Evolutionary conservation across 2,888 invertebrate species (phyloP).

Genomic region (Troilus luridus): DNA sequence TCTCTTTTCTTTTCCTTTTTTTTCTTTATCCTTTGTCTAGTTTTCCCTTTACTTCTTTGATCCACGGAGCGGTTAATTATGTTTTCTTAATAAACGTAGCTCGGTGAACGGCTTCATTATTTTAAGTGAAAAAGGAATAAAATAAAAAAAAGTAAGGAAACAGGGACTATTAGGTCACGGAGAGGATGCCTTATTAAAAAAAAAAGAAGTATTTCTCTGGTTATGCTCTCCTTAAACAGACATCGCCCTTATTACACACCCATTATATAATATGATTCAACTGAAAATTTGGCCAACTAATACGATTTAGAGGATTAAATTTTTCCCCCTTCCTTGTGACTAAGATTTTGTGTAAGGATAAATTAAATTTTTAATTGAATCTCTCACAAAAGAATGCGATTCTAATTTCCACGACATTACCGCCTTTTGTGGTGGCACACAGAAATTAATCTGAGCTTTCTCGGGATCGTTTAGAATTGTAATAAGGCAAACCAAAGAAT

Average conservation of each 20-base stretch:
- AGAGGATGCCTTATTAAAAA: slow-evolving; percentile 11
- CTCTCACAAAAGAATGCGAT: neutral
- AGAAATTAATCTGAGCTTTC: neutral
- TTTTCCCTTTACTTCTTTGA: slow-evolving; percentile 17
- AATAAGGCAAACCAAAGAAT: too few species aligned
- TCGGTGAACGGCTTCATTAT: slow-evolving; percentile 39
- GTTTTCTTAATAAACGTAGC: slow-evolving; percentile 47
- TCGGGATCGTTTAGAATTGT: too few species aligned
- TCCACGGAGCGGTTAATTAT: slow-evolving; percentile 33
- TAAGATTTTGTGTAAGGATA: neutral
- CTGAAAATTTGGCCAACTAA: neutral
- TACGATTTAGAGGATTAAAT: neutral
- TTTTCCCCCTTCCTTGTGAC: neutral
- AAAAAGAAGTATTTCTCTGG: neutral
- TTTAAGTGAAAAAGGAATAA: slow-evolving; percentile 28
- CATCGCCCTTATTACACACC: neutral
- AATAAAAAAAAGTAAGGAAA: slow-evolving; percentile 14
- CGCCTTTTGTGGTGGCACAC: neutral
- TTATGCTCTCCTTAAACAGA: neutral
- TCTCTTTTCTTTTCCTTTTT: neutral
- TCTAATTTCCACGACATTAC: neutral
- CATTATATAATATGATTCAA: neutral
- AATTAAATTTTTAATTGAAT: neutral
- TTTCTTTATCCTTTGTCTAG: neutral
- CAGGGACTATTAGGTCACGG: neutral